These are phyloP conservation scores for Parambassis ranga DNA, from an alignment of 2,797 vertebrate genomes.

Conservation along the genomic window DNA sequence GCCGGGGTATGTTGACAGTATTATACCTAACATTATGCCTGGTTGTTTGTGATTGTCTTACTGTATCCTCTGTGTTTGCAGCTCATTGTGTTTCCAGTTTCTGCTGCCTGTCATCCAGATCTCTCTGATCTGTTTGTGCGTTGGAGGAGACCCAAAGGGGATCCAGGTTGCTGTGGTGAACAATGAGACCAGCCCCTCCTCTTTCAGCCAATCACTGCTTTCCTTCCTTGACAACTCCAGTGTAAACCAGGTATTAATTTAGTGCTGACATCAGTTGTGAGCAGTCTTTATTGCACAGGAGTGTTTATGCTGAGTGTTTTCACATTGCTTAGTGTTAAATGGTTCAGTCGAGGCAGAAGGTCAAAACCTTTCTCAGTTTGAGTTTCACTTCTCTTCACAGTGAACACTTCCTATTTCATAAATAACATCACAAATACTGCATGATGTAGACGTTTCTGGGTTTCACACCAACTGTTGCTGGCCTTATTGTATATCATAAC, in stretches of 20 bases:
- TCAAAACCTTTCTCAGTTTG: neutral
- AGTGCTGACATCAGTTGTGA: accelerated
- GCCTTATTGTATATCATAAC: no score
- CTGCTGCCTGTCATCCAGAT: conserved; percentile 84
- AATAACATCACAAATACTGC: no score
- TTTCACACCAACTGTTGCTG: no score
- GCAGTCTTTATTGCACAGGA: neutral
- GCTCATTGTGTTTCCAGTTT: conserved; percentile 85
- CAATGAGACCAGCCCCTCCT: conserved; percentile 74
- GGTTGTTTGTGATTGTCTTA: neutral
- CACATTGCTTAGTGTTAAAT: neutral
- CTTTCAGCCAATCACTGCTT: conserved; percentile 72
- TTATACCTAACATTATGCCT: neutral
- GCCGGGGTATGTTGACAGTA: conserved; percentile 66
- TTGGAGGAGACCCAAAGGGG: conserved; percentile 78
- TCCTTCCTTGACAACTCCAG: conserved; percentile 82
- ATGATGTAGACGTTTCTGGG: no score
- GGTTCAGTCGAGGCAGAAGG: neutral
- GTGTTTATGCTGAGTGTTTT: neutral
- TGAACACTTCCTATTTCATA: conserved; percentile 9
- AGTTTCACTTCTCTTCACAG: conserved; percentile 30
- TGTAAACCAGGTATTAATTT: conserved; percentile 71
- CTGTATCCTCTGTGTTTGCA: conserved; percentile 29
- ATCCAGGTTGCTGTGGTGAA: conserved; percentile 83
- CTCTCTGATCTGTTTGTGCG: conserved; percentile 82